phyloP scores from a whole-genome alignment of 2,797 vertebrate species.

The Melopsittacus undulatus region DNA sequence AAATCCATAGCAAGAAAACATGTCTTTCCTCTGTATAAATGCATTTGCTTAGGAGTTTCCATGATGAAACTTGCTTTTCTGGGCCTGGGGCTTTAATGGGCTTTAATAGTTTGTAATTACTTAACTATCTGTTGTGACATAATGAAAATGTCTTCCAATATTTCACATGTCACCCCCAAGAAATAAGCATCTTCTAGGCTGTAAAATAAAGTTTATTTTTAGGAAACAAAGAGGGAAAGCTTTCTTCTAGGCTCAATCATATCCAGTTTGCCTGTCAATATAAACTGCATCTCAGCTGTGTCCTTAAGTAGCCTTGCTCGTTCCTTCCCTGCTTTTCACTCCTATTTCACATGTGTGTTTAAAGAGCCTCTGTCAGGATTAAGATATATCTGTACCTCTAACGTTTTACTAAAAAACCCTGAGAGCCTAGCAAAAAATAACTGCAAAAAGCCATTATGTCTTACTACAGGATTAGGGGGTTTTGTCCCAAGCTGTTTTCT shows the following conservation, averaged over 20 bases:
- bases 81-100: not conserved
- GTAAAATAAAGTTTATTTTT: constrained; percentile 18
- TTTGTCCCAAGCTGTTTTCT: not conserved
- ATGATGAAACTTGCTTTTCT: not conserved
- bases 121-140: constrained; percentile 24
- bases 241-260: constrained; percentile 16
- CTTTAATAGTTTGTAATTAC: constrained; percentile 41
- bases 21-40: not conserved
- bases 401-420: not conserved
- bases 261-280: constrained; percentile 5
- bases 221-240: not conserved
- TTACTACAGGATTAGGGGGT: not conserved
- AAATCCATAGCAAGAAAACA: not conserved
- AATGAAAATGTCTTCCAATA: constrained; percentile 22
- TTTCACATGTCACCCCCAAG: constrained; percentile 6
- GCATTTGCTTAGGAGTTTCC: not conserved
- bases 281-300: constrained; percentile 6
- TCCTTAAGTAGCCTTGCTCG: constrained; percentile 43
- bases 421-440: constrained; percentile 6
- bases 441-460: constrained; percentile 19
- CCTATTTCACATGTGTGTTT: constrained; percentile 24
- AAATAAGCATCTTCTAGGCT: constrained; percentile 16
- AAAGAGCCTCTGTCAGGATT: constrained; percentile 31
- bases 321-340: constrained; percentile 22
- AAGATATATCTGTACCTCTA: constrained; percentile 39